Conservation (phyloP, 2,888 invertebrate species). For the Caenorhabditis sp. region DNA sequence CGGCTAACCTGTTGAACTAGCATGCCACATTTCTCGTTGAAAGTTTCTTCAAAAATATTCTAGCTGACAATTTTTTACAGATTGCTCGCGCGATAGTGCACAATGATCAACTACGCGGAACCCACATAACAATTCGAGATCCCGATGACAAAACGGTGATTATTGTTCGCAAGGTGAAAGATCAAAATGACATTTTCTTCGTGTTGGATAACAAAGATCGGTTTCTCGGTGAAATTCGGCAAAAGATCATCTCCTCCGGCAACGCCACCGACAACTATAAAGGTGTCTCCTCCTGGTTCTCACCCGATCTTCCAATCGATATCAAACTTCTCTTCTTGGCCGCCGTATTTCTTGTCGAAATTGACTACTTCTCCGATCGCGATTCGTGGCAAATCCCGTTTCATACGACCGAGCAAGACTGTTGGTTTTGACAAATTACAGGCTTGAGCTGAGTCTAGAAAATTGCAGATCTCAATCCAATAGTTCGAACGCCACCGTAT, state of each 20-base stretch:
- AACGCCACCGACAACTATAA: slow-evolving; percentile 34
- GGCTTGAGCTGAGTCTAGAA: not conserved
- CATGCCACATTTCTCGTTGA: too few relatives aligned
- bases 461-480: slow-evolving; percentile 23
- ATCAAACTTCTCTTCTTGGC: slow-evolving; percentile 27
- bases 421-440: slow-evolving; percentile 1
- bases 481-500: slow-evolving; percentile 32
- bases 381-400: slow-evolving; percentile 15
- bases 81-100: slow-evolving; percentile 13
- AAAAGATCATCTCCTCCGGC: slow-evolving; percentile 33
- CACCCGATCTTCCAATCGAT: slow-evolving; percentile 16
- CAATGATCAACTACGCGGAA: slow-evolving; percentile 19
- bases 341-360: slow-evolving; percentile 24
- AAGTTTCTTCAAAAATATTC: too few relatives aligned
- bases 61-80: not conserved
- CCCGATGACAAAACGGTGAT: slow-evolving; percentile 12
- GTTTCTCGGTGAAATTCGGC: slow-evolving; percentile 33
- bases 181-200: slow-evolving; percentile 19
- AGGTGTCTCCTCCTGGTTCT: slow-evolving; percentile 37
- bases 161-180: slow-evolving; percentile 8
- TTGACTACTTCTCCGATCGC: slow-evolving; percentile 26
- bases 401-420: slow-evolving; percentile 24
- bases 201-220: slow-evolving; percentile 16
- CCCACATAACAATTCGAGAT: slow-evolving; percentile 22
- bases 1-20: too few relatives aligned